Conservation (phyloP, 2,888 invertebrate genomes). For the Brachypalpus laphriformis region DNA sequence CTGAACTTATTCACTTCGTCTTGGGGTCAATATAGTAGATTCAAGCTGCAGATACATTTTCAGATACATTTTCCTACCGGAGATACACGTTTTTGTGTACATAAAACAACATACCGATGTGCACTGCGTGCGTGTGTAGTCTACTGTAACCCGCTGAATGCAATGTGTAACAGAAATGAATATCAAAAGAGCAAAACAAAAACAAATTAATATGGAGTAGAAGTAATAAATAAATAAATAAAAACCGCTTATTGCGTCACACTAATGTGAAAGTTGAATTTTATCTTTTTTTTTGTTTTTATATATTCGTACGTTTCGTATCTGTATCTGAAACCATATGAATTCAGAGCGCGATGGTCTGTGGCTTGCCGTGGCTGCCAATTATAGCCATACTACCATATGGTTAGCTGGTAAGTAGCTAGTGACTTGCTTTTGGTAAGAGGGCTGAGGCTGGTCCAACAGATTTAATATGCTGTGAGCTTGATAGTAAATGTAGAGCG, state of each 20-base stretch:
- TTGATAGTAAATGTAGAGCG: constrained; percentile 8
- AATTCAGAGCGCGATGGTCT: constrained; percentile 58
- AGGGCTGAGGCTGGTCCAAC: background rate
- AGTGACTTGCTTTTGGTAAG: constrained; percentile 19
- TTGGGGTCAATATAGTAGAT: constrained; percentile 23
- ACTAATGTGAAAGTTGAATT: constrained; percentile 74
- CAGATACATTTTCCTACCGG: background rate
- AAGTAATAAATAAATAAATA: constrained; percentile 62
- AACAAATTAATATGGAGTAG: constrained; percentile 66
- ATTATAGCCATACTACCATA: constrained; percentile 4
- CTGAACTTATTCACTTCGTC: background rate
- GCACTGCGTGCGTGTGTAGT: background rate
- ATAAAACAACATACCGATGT: background rate
- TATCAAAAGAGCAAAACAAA: constrained; percentile 18
- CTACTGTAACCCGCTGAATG: constrained; percentile 18
- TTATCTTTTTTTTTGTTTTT: constrained; percentile 42
- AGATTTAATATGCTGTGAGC: background rate
- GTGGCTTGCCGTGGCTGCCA: constrained; percentile 24
- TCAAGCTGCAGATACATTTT: constrained; percentile 11
- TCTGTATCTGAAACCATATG: constrained; percentile 55
- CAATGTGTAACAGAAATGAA: constrained; percentile 45
- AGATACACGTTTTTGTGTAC: constrained; percentile 2
- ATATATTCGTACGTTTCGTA: constrained; percentile 39
- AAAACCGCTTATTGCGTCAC: constrained; percentile 70
- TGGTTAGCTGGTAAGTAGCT: background rate